Conservation (phyloP, 2,888 invertebrate species). For the Isoperla grammatica region DNA sequence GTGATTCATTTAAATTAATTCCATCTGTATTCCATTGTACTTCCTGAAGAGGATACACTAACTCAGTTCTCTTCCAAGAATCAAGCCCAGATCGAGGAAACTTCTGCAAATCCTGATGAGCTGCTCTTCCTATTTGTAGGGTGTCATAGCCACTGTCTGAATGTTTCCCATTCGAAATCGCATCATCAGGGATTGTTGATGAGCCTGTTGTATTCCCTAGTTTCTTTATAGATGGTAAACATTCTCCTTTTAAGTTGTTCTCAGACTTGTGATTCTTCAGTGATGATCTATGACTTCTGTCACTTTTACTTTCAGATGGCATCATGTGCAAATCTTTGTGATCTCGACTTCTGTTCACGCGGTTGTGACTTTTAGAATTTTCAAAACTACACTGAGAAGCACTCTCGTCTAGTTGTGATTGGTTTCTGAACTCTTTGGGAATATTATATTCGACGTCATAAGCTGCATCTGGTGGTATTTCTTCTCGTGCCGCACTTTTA, state of each 20-base stretch:
- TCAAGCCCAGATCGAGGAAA: conserved; percentile 21
- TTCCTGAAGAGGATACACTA: conserved; percentile 28
- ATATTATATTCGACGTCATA: conserved; percentile 37
- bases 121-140: conserved; percentile 32
- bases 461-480: conserved; percentile 40
- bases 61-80: conserved; percentile 15
- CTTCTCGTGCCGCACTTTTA: conserved; percentile 1
- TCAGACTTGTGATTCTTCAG: conserved; percentile 20
- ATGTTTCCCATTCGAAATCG: conserved; percentile 37
- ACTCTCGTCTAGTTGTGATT: too few species aligned
- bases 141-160: conserved; percentile 41
- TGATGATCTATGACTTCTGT: neutral
- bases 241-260: conserved; percentile 8
- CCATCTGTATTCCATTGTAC: conserved; percentile 8
- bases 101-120: conserved; percentile 26
- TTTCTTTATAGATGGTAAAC: conserved; percentile 16
- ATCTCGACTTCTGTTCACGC: too few species aligned
- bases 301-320: too few species aligned
- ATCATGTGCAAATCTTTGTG: too few species aligned
- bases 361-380: too few species aligned
- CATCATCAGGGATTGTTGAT: conserved; percentile 29
- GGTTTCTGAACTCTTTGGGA: too few species aligned
- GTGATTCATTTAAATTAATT: conserved; percentile 40
- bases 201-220: conserved; percentile 18
- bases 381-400: too few species aligned